A percentile compares a stretch with the other conserved stretches of the same genome.
phyloP scores from a whole-genome alignment of 2,888 invertebrate genomes.

The Gortyna flavago region DNA sequence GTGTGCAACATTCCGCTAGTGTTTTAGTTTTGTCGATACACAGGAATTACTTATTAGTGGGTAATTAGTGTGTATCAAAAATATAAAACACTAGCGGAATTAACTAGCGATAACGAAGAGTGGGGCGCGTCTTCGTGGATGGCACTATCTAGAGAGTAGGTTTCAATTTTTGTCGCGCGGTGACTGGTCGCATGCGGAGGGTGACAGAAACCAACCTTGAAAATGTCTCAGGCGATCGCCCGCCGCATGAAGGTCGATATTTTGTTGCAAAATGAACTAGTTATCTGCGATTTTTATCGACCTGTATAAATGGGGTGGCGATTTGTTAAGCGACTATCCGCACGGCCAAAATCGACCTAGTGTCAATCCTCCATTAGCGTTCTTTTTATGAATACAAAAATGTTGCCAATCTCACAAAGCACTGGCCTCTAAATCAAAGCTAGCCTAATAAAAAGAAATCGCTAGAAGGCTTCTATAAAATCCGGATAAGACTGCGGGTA shows the following conservation, averaged over 20 bases:
- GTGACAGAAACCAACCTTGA: slow-evolving; percentile 65
- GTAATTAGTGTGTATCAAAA: no score
- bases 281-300: no score
- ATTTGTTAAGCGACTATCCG: neutral
- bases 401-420: neutral
- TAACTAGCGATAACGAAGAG: no score
- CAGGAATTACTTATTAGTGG: no score
- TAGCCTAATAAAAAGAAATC: slow-evolving; percentile 15
- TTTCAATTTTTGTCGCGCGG: no score
- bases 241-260: neutral
- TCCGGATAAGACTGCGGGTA: slow-evolving; percentile 17
- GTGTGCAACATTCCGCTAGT: no score
- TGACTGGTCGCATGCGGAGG: slow-evolving; percentile 55
- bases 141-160: no score
- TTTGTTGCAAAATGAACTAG: neutral
- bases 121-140: no score
- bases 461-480: slow-evolving; percentile 24
- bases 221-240: slow-evolving; percentile 52
- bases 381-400: neutral
- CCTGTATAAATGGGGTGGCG: neutral
- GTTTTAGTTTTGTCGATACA: no score
- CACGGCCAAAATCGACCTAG: neutral
- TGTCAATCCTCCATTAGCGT: neutral
- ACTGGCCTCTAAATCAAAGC: slow-evolving; percentile 26
- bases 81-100: no score